Conservation (phyloP, 2,113 vertebrate species). For the Ammodytes dubius region DNA sequence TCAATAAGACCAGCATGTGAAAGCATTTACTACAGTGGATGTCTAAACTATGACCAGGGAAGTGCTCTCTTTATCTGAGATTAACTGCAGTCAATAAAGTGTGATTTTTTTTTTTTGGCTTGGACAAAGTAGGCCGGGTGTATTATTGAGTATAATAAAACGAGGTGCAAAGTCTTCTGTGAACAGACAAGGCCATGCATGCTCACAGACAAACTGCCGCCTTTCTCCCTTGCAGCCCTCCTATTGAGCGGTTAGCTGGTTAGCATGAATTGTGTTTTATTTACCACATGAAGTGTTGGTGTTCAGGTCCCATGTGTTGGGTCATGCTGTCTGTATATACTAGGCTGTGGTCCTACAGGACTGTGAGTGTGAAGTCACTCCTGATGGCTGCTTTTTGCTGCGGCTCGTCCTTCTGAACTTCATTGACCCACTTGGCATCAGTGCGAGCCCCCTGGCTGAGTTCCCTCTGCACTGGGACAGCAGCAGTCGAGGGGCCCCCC, state of each 20-base stretch:
- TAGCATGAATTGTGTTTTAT: not conserved
- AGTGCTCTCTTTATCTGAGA: conserved; percentile 19
- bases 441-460: conserved; percentile 67
- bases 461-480: conserved; percentile 64
- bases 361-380: conserved; percentile 6
- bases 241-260: not conserved
- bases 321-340: not conserved
- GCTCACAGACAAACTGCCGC: not conserved
- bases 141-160: conserved; percentile 1
- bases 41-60: not conserved
- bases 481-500: conserved; percentile 53
- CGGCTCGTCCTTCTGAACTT: conserved; percentile 58
- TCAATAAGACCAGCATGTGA: not conserved
- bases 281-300: not conserved
- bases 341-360: not conserved
- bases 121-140: conserved; percentile 20
- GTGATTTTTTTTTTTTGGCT: not conserved
- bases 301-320: conserved; percentile 12
- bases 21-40: not conserved
- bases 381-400: conserved; percentile 33
- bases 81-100: conserved; percentile 27
- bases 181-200: not conserved
- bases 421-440: conserved; percentile 78
- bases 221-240: no score
- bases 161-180: not conserved